A percentile compares a stretch with the other conserved stretches of the same genome.
These are phyloP conservation scores for Arge pagana DNA, from an alignment of 2,888 invertebrate genomes.

Conservation along the genomic window DNA sequence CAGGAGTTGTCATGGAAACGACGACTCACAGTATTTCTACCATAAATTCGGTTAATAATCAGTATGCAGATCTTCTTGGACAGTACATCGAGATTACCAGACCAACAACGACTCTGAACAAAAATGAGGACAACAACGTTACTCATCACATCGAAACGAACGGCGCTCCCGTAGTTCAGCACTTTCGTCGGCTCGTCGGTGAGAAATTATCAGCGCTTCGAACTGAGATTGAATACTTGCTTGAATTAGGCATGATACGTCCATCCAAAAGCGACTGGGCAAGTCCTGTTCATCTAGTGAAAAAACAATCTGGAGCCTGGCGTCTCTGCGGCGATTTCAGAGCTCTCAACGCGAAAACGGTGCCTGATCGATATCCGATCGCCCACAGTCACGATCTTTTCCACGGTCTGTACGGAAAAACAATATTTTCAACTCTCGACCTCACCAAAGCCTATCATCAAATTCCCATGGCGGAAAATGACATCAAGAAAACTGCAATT, in stretches of 20 bases:
- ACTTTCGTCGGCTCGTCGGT: slow-evolving; percentile 44
- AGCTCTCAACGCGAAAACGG: slow-evolving; percentile 35
- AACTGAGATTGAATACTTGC: slow-evolving; percentile 42
- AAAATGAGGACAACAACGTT: slow-evolving; percentile 21
- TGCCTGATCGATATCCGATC: slow-evolving; percentile 39
- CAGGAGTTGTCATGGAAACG: slow-evolving; percentile 7
- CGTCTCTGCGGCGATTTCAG: slow-evolving; percentile 36
- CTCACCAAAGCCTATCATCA: slow-evolving; percentile 36
- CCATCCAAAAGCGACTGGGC: slow-evolving; percentile 53
- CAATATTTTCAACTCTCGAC: slow-evolving; percentile 29
- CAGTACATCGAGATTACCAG: slow-evolving; percentile 21
- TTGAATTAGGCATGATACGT: slow-evolving; percentile 49
- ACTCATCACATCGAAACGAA: slow-evolving; percentile 43
- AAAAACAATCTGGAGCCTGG: slow-evolving; percentile 33
- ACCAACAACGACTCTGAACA: slow-evolving; percentile 2
- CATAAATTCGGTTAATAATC: not conserved
- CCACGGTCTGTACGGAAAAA: slow-evolving; percentile 28
- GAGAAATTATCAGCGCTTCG: slow-evolving; percentile 41
- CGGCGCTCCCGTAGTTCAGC: slow-evolving; percentile 44
- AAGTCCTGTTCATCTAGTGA: slow-evolving; percentile 43
- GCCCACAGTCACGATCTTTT: slow-evolving; percentile 37
- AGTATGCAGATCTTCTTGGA: not conserved
- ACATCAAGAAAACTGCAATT: slow-evolving; percentile 24
- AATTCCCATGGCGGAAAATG: slow-evolving; percentile 32
- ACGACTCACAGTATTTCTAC: slow-evolving; percentile 14